Evolutionary conservation across 30 jellyfish, hydroid and myxozoan species (phyloP).

Genomic region (Turritopsis dohrnii): DNA sequence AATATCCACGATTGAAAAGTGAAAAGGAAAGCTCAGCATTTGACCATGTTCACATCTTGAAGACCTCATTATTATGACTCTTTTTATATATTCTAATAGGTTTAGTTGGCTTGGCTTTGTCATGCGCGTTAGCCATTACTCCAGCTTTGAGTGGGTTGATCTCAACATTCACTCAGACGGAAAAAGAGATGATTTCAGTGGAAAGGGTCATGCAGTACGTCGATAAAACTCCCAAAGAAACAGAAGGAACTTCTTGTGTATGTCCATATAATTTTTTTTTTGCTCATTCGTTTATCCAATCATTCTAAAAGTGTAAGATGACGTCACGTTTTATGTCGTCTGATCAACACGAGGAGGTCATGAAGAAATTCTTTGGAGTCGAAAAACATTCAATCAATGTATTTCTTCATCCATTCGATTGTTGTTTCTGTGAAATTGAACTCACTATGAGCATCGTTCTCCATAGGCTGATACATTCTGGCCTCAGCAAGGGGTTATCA

Average conservation of each 20-base stretch:
- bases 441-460: background rate
- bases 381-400: background rate
- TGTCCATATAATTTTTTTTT: background rate
- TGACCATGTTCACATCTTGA: no score
- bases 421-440: background rate
- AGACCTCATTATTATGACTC: background rate
- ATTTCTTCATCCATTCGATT: background rate
- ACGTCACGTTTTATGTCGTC: background rate
- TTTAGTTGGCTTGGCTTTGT: constrained; percentile 92
- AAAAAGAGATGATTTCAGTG: constrained; percentile 81
- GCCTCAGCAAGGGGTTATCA: constrained; percentile 71
- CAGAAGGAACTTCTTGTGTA: constrained; percentile 29
- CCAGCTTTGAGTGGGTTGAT: constrained; percentile 63
- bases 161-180: constrained; percentile 81
- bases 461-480: constrained; percentile 48
- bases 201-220: constrained; percentile 79
- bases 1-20: no score
- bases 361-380: background rate
- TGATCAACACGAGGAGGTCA: background rate
- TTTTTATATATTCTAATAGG: constrained; percentile 45
- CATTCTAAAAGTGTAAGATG: background rate
- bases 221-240: constrained; percentile 62
- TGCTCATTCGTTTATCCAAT: background rate
- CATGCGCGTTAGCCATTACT: constrained; percentile 81
- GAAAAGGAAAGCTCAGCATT: no score